These are phyloP conservation scores for Apocrypta bakeri DNA, from an alignment of 1,140 invertebrate genomes.

Conservation along the genomic window DNA sequence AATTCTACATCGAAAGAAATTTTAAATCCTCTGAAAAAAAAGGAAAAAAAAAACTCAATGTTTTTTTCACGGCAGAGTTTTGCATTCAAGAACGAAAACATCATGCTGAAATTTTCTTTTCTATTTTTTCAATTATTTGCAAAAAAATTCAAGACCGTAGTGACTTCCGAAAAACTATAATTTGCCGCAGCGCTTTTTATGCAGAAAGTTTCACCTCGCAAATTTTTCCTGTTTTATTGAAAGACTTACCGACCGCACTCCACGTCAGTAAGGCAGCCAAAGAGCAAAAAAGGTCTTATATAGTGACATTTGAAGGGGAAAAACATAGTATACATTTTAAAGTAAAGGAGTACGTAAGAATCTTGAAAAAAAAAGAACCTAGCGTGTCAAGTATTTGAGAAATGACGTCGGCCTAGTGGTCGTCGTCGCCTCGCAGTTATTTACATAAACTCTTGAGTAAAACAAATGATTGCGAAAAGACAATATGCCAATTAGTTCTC, in stretches of 20 bases:
- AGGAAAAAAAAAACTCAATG: not conserved
- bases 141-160: constrained; percentile 7
- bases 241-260: constrained; percentile 47
- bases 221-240: constrained; percentile 35
- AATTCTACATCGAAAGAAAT: not conserved
- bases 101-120: not conserved
- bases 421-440: constrained; percentile 14
- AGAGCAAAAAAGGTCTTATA: constrained; percentile 36
- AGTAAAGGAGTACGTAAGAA: constrained; percentile 20
- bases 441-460: constrained; percentile 13
- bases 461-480: constrained; percentile 25
- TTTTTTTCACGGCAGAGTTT: not conserved
- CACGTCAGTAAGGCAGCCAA: constrained; percentile 48
- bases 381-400: constrained; percentile 15
- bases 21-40: not conserved
- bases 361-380: constrained; percentile 20
- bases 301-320: constrained; percentile 35
- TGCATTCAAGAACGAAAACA: not conserved
- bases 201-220: constrained; percentile 19
- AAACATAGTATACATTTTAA: constrained; percentile 31
- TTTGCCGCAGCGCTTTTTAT: constrained; percentile 12
- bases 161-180: constrained; percentile 48
- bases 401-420: not conserved
- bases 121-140: not conserved
- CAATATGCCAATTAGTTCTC: not conserved